These are phyloP conservation scores for Megaustenia siamemsis DNA, from an alignment of 2,888 invertebrate species.

Conservation along the genomic window DNA sequence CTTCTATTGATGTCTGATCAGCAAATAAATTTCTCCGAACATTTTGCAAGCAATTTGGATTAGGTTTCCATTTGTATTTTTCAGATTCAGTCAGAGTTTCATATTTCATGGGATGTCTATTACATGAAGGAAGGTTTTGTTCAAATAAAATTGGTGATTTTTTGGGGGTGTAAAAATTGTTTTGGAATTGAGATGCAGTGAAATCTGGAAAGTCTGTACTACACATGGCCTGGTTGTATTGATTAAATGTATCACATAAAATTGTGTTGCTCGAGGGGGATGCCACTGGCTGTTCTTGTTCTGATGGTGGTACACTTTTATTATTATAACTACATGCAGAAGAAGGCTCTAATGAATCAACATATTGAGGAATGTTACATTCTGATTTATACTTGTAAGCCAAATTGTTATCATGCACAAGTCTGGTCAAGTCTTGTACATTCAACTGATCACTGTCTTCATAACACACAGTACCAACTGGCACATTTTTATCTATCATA, in stretches of 20 bases:
- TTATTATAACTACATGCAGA: neutral
- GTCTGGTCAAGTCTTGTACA: neutral
- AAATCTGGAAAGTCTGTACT: neutral
- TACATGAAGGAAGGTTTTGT: neutral
- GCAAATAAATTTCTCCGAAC: conserved; percentile 34
- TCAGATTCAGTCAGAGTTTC: neutral
- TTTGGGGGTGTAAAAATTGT: conserved; percentile 31
- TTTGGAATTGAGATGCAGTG: neutral
- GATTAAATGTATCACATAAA: neutral
- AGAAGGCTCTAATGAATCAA: neutral
- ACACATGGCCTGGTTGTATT: neutral
- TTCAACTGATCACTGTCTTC: neutral
- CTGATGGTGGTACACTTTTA: neutral
- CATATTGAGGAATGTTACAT: neutral
- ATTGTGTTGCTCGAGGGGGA: neutral
- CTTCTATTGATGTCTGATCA: neutral
- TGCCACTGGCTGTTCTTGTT: neutral
- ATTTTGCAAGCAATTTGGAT: neutral
- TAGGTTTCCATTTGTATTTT: neutral
- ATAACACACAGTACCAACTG: neutral
- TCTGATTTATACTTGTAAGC: neutral
- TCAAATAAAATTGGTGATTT: conserved; percentile 18
- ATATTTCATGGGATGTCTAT: neutral
- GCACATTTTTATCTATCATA: neutral
- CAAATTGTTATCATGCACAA: neutral